Base-by-base conservation (phyloP, 2,797 vertebrate genomes). In the Characodon lateralis region DNA sequence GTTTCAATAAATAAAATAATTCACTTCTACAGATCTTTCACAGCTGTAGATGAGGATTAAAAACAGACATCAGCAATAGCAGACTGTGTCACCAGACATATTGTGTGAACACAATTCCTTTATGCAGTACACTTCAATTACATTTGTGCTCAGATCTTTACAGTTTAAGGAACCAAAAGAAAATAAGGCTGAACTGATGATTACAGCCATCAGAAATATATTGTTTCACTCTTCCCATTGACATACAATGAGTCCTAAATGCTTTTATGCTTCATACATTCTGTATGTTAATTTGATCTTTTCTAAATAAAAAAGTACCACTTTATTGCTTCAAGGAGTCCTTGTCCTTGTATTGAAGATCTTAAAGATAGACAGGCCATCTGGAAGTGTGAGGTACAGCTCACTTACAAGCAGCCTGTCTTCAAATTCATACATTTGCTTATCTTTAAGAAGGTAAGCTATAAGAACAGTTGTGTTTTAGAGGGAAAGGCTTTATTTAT, bases 331-430 rank as follows among this genome's bases (percentile, higher is more conserved):
- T 74, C n/a, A 78, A 81, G 76, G 43, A 73, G 51, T 81, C 61
- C 77, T 83, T 81, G 76, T 79, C 76, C 63, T 76, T 78, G 70
- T 70, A 72, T 14, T 71, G 39, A 18, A 74, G 76, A 76, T 65
- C 51, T 76, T 81, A 85, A 83, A 86, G 82, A 80, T 61, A 83
- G 76, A 79, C 55, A 6, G 68, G 39, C 68, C 74, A 74, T 80
- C 77, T 86, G 88, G 50, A 87, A 77, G 77, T 74, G 80, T 82
- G 81, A 80, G 73, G 31, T 83, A 39, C 69, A 72, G 71, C 81
- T 88, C 78, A 59, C 76, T 79, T 53, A 59, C 65, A 56, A 78
- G 50, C 0, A 1, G 41, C 50, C 61, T 56, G 81, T 79, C 39
- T 75, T 79, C n/a, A 71, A 78, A 79, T 70, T 18, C 68, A 72